phyloP scores from a whole-genome alignment of 2,113 vertebrate genomes.

The Pristiophorus japonicus region DNA sequence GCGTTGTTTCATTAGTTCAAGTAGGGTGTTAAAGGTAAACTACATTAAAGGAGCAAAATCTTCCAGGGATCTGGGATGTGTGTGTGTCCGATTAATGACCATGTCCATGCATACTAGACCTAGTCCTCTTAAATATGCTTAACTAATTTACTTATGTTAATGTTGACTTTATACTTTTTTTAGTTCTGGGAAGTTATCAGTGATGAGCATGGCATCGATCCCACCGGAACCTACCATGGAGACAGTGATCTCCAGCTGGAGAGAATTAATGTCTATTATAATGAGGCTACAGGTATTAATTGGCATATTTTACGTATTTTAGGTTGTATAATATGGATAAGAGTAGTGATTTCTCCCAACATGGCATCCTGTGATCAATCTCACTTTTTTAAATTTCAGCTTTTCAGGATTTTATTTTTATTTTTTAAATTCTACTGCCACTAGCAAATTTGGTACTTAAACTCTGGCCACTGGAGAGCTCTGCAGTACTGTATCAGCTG shows the following conservation, averaged over 20 bases:
- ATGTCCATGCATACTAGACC: not conserved
- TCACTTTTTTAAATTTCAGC: not conserved
- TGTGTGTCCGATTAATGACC: not conserved
- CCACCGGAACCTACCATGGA: conserved; percentile 75
- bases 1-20: not conserved
- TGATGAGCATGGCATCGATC: conserved; percentile 76
- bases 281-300: conserved; percentile 70
- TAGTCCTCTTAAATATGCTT: conserved; percentile 13
- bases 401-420: not conserved
- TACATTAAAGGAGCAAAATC: not conserved
- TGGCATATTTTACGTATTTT: conserved; percentile 20
- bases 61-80: not conserved
- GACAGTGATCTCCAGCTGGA: conserved; percentile 72
- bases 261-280: conserved; percentile 81
- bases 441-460: not conserved
- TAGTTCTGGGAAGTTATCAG: conserved; percentile 85
- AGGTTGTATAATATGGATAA: conserved; percentile 27
- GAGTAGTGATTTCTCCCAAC: not conserved
- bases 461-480: not conserved
- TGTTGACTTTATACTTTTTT: conserved; percentile 40
- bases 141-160: not conserved
- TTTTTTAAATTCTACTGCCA: not conserved
- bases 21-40: not conserved
- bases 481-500: not conserved
- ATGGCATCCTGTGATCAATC: not conserved